Base-by-base conservation (phyloP, 2,113 vertebrate species). In the Trochalopteron elliotii region DNA sequence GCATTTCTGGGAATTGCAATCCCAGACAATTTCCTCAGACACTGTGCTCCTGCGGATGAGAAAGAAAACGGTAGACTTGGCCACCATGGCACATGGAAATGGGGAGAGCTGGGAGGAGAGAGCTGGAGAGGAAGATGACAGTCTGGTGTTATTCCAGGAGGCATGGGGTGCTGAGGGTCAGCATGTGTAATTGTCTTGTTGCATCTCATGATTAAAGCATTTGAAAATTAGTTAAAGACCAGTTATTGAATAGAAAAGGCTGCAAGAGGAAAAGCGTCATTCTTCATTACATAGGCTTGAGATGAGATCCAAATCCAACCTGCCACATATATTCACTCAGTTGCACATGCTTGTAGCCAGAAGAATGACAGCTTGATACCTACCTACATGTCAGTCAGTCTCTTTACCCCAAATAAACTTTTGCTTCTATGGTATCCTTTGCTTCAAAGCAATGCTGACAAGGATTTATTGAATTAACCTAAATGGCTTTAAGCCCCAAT, bases 381-480 rank as follows among this genome's bases (percentile, higher is more conserved):
- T 72, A 77, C 83, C 64, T 81, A 77, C 56, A 30, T 67, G 90
- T 77, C 83, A 92, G 79, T 74, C 88, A 92, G 47, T 37, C 45
- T 77, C 72, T 68, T 95, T 90, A 90, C 90, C 83, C 93, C 88
- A 94, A 79, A 96, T 93, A 94, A 96, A 96, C 96, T 97, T 91
- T 59, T 82, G 37, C 89, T 96, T 86, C 55, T 81, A 12, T 57
- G 64, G 93, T 33, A 93, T 90, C 80, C 56, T 83, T 93, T 87
- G 79, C 96, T 96, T 93, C 96, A 96, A 96, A 88, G 93, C 92
- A 92, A 81, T 82, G 88, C 92, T 96, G 94, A 96, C 96, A 92
- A 93, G 88, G 88, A 95, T 93, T 96, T 96, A 92, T 88, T 96
- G 94, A 96, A 96, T 95, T 97, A 96, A 97, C 93, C 96, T 95